Evolutionary conservation across 1,140 invertebrate species (phyloP), one percentile per base, ranked within the genome.

Genomic region (Ditylenchus dipsaci): DNA sequence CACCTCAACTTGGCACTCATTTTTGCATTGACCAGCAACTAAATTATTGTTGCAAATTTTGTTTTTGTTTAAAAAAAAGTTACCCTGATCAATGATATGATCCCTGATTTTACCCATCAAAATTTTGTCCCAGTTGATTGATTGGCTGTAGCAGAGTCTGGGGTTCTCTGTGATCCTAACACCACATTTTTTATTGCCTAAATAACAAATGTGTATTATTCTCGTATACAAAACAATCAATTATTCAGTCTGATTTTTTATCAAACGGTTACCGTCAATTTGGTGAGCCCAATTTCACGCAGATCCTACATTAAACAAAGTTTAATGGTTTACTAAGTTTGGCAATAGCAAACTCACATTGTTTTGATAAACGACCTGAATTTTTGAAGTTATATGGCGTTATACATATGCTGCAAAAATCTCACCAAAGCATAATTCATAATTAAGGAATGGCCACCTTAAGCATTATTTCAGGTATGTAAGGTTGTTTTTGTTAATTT

Each of bases 91-190:
- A 27, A 77, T 63, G 33, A 77, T 75, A 1, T 69, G 29, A 59
- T 77, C 75, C 8, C 65, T 30, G 23, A 77, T 68, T 47, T 77
- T 75, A 27, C 58, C 85, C 80, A 58, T 87, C 85, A 77, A 49
- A 21, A 78, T 78, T 9, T 49, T 43, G 17, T 74, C 53, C 94
- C 95, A 97, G 82, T 96, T 88, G 38, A 97, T 88, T 0, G 91
- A 93, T 69, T 92, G 87, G n/a, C 90, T 88, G 84, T 90, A 95
- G 83, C 94, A 97, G 1, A 97, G 86, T 33, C 87, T 86, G 1
- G 89, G 88, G 86, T 95, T 96, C 81, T 90, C 90, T 71, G 91
- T 90, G 45, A 97, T 90, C 9, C 91, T 87, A 0, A 97, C 90
- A 0, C 88, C 88, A 1, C 94, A 64, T 90, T 87, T 64, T 88